Evolutionary conservation across 2,888 invertebrate genomes (phyloP).

Genomic region (Eulithis prunata): DNA sequence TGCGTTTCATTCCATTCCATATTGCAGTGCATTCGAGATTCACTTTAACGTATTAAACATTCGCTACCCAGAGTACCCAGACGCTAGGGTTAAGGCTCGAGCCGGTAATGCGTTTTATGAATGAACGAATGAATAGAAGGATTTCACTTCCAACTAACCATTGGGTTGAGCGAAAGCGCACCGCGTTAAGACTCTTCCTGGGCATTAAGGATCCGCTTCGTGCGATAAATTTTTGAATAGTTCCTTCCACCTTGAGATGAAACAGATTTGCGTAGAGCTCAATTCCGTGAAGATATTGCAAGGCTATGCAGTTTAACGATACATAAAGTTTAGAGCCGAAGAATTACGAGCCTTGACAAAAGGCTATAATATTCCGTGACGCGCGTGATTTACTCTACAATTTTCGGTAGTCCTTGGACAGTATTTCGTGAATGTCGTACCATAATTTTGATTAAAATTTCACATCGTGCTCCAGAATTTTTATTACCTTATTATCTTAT

Average conservation of each 20-base stretch:
- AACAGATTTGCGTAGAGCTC: slow-evolving; percentile 49
- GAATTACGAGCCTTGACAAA: slow-evolving; percentile 55
- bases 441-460: slow-evolving; percentile 47
- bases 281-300: slow-evolving; percentile 48
- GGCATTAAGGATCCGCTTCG: slow-evolving; percentile 37
- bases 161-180: slow-evolving; percentile 67
- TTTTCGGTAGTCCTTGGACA: slow-evolving; percentile 34
- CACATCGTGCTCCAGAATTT: slow-evolving; percentile 43
- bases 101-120: slow-evolving; percentile 78
- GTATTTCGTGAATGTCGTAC: slow-evolving; percentile 38
- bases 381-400: slow-evolving; percentile 38
- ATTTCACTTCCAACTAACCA: slow-evolving; percentile 75
- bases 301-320: slow-evolving; percentile 58
- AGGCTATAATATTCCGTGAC: slow-evolving; percentile 44
- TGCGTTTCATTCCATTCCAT: slow-evolving; percentile 67
- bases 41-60: slow-evolving; percentile 68
- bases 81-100: slow-evolving; percentile 58
- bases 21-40: slow-evolving; percentile 66
- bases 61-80: slow-evolving; percentile 63
- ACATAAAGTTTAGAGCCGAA: slow-evolving; percentile 62
- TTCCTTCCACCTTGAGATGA: slow-evolving; percentile 37
- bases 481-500: slow-evolving; percentile 43
- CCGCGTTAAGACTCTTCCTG: slow-evolving; percentile 41
- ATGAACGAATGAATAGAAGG: slow-evolving; percentile 74
- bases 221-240: slow-evolving; percentile 54